These are phyloP conservation scores for Neodiprion fabricii DNA, from an alignment of 1,140 invertebrate genomes.

Conservation along the genomic window DNA sequence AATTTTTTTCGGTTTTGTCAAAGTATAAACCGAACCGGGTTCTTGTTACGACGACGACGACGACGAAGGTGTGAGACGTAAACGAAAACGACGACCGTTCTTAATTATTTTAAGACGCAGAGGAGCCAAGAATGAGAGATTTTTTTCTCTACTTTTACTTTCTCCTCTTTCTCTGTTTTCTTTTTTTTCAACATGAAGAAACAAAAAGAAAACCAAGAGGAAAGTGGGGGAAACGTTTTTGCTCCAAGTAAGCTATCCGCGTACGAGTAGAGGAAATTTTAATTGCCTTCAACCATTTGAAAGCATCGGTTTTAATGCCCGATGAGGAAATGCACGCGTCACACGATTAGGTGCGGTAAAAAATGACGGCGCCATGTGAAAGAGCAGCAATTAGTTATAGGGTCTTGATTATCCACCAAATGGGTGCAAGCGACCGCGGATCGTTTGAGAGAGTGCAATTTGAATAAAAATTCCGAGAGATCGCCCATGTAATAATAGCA, in stretches of 20 bases:
- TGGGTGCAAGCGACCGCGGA: too few relatives aligned
- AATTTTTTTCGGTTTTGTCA: background rate
- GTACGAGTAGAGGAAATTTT: background rate
- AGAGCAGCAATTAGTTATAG: too few relatives aligned
- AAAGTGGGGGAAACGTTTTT: background rate
- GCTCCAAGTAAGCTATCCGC: too few relatives aligned
- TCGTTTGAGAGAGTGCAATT: too few relatives aligned
- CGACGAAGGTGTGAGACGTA: background rate
- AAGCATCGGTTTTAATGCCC: too few relatives aligned
- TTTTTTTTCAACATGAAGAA: constrained; percentile 13
- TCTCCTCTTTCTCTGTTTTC: constrained; percentile 4
- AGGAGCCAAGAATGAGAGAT: background rate
- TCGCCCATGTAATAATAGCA: too few relatives aligned
- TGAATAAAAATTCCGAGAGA: too few relatives aligned
- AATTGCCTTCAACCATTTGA: background rate
- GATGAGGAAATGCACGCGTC: too few relatives aligned
- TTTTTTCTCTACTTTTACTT: background rate
- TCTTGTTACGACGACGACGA: background rate
- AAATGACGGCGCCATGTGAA: too few relatives aligned
- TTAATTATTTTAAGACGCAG: constrained; percentile 32
- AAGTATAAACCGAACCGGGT: background rate
- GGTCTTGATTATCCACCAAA: too few relatives aligned
- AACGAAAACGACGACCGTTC: constrained; percentile 3
- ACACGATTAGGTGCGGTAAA: too few relatives aligned
- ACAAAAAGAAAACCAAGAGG: constrained; percentile 4